These are phyloP conservation scores for Varecia variegata DNA, from an alignment of 2,797 vertebrate genomes.

Conservation along the genomic window DNA sequence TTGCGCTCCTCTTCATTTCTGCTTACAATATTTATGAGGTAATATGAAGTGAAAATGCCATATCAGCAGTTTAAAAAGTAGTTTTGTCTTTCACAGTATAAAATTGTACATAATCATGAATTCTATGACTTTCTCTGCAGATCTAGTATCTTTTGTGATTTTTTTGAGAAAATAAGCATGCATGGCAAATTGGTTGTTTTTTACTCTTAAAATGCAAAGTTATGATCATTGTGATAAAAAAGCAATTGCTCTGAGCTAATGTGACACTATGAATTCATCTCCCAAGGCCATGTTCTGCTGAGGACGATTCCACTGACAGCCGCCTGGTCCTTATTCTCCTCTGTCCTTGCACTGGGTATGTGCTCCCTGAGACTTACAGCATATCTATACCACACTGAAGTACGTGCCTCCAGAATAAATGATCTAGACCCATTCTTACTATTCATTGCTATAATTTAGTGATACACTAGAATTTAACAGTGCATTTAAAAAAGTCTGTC, in stretches of 20 bases:
- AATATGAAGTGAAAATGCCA: slow-evolving; percentile 14
- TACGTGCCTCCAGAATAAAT: background rate
- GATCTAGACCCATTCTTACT: background rate
- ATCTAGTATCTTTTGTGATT: background rate
- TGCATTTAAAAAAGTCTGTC: background rate
- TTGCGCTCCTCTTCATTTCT: slow-evolving; percentile 38
- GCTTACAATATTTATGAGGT: slow-evolving; percentile 50
- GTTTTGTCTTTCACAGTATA: slow-evolving; percentile 36
- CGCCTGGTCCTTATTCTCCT: background rate
- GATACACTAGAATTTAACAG: background rate
- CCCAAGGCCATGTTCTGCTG: accelerated
- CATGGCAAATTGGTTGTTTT: background rate
- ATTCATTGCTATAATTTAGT: background rate
- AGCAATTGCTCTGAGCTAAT: background rate
- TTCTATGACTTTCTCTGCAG: background rate
- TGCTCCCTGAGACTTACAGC: background rate
- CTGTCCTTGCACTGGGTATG: accelerated
- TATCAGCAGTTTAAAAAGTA: slow-evolving; percentile 1
- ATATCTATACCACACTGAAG: background rate
- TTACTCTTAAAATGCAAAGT: slow-evolving; percentile 27
- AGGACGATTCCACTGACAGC: accelerated
- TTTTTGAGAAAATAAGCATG: slow-evolving; percentile 38
- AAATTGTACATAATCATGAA: slow-evolving; percentile 8
- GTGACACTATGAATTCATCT: background rate
- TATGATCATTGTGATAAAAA: background rate